These are phyloP conservation scores for Cygnus olor DNA, from an alignment of 2,797 vertebrate species.

Conservation along the genomic window DNA sequence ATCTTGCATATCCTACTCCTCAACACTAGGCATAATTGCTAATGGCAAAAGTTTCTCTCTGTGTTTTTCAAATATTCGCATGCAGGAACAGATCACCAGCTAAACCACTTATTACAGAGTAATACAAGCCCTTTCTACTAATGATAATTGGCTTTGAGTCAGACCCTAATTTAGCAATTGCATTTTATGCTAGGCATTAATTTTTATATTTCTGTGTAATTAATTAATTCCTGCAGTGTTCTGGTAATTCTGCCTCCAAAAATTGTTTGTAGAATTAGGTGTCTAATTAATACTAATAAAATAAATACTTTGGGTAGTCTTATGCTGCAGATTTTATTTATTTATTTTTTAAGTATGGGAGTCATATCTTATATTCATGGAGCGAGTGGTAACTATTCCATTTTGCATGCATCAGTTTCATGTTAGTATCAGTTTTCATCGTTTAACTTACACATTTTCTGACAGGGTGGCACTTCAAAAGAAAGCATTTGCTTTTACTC, in stretches of 20 bases:
- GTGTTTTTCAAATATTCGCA: neutral
- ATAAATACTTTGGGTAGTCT: neutral
- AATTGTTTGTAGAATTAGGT: neutral
- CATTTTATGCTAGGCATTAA: neutral
- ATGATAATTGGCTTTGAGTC: neutral
- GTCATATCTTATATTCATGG: neutral
- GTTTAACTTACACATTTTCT: neutral
- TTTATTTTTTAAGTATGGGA: neutral
- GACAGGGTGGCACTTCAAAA: neutral
- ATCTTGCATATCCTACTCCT: neutral
- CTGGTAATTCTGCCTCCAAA: neutral
- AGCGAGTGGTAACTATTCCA: neutral
- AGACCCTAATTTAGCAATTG: neutral
- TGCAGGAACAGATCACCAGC: neutral
- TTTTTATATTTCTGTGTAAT: neutral
- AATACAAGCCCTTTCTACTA: neutral
- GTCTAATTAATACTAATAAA: neutral
- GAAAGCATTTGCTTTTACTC: neutral
- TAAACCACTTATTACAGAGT: neutral
- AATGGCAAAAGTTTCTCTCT: neutral
- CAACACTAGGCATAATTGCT: neutral
- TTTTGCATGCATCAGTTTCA: neutral
- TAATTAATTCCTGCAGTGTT: neutral
- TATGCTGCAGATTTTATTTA: neutral
- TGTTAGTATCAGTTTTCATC: neutral